phyloP scores from a whole-genome alignment of 2,797 vertebrate species.

The Staurois parvus region DNA sequence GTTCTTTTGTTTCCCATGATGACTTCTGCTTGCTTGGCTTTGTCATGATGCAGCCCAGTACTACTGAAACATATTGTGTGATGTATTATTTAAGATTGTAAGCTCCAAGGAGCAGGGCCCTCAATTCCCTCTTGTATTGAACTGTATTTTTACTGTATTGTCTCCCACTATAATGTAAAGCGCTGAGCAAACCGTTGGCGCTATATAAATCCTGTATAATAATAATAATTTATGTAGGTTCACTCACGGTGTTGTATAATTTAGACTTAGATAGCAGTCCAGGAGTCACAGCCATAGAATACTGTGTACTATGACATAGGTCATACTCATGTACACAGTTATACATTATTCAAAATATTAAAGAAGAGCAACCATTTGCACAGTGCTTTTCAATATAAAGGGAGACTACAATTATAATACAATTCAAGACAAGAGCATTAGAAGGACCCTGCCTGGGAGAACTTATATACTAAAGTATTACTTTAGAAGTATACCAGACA shows the following conservation, averaged over 20 bases:
- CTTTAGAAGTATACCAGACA: neutral
- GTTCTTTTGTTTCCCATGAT: neutral
- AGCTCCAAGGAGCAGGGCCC: too few species aligned
- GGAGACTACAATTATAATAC: too few species aligned
- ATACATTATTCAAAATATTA: neutral
- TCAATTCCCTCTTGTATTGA: too few species aligned
- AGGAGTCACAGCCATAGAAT: neutral
- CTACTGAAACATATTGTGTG: conserved; percentile 6
- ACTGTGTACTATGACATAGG: too few species aligned
- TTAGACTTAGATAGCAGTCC: neutral
- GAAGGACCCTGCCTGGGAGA: too few species aligned
- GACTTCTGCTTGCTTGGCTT: neutral
- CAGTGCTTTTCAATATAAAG: too few species aligned
- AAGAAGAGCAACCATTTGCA: neutral
- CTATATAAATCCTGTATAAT: too few species aligned
- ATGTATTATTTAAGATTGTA: conserved; percentile 27
- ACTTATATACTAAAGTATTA: neutral
- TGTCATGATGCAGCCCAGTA: neutral
- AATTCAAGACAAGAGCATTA: too few species aligned
- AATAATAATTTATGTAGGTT: neutral
- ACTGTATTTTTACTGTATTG: too few species aligned
- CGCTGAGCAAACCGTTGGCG: too few species aligned
- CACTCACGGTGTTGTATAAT: conserved; percentile 17
- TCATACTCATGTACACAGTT: neutral
- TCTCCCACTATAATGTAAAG: too few species aligned